These are phyloP conservation scores for Callitettix versicolor DNA, from an alignment of 1,140 invertebrate species.

Conservation along the genomic window DNA sequence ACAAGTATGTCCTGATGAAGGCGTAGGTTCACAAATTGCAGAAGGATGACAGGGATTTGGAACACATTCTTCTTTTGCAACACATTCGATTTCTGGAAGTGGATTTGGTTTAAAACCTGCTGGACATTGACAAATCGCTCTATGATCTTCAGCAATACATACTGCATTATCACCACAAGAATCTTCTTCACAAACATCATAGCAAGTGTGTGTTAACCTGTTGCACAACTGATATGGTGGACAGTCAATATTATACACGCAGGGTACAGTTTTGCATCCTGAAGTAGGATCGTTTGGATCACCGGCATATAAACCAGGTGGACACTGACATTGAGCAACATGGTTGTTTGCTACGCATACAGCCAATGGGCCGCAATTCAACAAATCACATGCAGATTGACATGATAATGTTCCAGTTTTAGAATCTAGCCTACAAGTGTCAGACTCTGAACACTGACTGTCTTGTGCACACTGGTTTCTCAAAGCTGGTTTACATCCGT, in stretches of 20 bases:
- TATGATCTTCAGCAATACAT: slow-evolving; percentile 75
- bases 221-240: slow-evolving; percentile 67
- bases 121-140: slow-evolving; percentile 70
- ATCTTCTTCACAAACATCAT: slow-evolving; percentile 66
- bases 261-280: slow-evolving; percentile 69
- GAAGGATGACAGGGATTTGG: slow-evolving; percentile 70
- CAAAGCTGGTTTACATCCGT: slow-evolving; percentile 59
- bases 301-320: slow-evolving; percentile 65
- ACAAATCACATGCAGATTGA: slow-evolving; percentile 58
- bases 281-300: slow-evolving; percentile 73
- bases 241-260: slow-evolving; percentile 76
- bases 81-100: slow-evolving; percentile 66
- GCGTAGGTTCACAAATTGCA: slow-evolving; percentile 58
- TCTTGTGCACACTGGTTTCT: slow-evolving; percentile 67
- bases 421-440: slow-evolving; percentile 46
- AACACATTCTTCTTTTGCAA: slow-evolving; percentile 52
- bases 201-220: slow-evolving; percentile 67
- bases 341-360: slow-evolving; percentile 80
- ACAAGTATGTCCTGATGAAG: slow-evolving; percentile 51
- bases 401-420: slow-evolving; percentile 42
- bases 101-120: slow-evolving; percentile 70
- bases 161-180: slow-evolving; percentile 79
- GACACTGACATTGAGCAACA: slow-evolving; percentile 77
- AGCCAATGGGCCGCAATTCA: slow-evolving; percentile 72
- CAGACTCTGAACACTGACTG: slow-evolving; percentile 67